These are phyloP conservation scores for Apodemia zela DNA, from an alignment of 2,888 invertebrate species.

Conservation along the genomic window DNA sequence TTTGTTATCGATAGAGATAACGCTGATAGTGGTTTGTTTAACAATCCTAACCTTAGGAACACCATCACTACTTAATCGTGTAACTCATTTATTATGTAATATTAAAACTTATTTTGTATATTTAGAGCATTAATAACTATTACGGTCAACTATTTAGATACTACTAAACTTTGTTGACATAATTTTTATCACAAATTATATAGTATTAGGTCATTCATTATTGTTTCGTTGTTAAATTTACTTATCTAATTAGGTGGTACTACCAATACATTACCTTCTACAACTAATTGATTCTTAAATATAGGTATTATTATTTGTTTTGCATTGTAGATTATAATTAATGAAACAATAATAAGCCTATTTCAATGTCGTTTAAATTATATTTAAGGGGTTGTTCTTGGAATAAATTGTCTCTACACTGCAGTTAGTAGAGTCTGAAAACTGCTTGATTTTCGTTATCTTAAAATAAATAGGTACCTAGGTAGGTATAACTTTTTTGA, in stretches of 20 bases:
- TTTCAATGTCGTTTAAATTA: too few species aligned
- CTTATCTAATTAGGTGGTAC: background rate
- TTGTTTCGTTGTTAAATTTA: background rate
- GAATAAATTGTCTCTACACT: too few species aligned
- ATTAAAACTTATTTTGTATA: slow-evolving; percentile 12
- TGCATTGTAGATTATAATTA: too few species aligned
- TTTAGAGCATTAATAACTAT: background rate
- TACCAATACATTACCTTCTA: too few species aligned
- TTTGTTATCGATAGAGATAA: slow-evolving; percentile 52
- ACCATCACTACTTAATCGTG: slow-evolving; percentile 21
- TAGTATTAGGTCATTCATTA: background rate
- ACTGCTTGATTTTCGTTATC: too few species aligned
- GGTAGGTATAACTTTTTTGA: too few species aligned
- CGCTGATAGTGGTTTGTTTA: slow-evolving; percentile 64
- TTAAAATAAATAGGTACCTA: too few species aligned
- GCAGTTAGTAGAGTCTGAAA: too few species aligned
- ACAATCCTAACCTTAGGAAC: slow-evolving; percentile 31
- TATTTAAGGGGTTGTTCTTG: too few species aligned
- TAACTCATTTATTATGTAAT: slow-evolving; percentile 20
- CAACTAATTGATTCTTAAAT: too few species aligned
- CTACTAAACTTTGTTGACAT: background rate
- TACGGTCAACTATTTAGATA: background rate
- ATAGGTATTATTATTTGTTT: too few species aligned
- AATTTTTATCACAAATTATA: background rate
- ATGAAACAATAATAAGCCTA: too few species aligned